Conservation (phyloP, 2,888 invertebrate genomes). For the Byasa hedistus region DNA sequence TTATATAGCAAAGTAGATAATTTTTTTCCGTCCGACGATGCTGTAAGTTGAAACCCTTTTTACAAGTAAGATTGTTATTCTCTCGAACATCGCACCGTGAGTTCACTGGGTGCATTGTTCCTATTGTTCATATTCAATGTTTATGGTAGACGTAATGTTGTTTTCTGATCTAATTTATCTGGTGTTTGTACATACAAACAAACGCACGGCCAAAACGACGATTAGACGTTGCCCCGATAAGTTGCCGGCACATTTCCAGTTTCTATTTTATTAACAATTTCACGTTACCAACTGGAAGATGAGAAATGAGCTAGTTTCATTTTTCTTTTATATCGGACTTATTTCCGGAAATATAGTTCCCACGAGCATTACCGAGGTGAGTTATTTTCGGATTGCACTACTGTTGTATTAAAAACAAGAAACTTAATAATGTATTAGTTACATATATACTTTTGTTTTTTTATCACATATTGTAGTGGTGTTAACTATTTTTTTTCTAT, state of each 20-base stretch:
- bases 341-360: conserved; percentile 53
- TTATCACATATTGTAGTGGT: no score
- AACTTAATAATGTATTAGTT: background rate
- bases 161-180: conserved; percentile 26
- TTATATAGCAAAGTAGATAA: conserved; percentile 13
- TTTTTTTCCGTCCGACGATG: conserved; percentile 10
- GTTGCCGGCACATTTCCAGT: conserved; percentile 21
- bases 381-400: conserved; percentile 38
- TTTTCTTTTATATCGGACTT: conserved; percentile 52
- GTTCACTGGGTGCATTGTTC: conserved; percentile 27
- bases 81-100: conserved; percentile 16
- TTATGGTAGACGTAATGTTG: conserved; percentile 27
- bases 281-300: conserved; percentile 43
- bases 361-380: conserved; percentile 50
- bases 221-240: conserved; percentile 10
- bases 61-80: conserved; percentile 15
- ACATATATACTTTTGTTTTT: no score
- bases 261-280: conserved; percentile 30
- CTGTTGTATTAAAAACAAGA: conserved; percentile 28
- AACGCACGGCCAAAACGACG: conserved; percentile 16
- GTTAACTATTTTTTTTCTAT: no score
- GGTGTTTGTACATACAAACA: conserved; percentile 19
- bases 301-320: conserved; percentile 54
- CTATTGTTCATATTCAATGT: conserved; percentile 26
- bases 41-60: conserved; percentile 11